phyloP scores from a whole-genome alignment of 1,140 invertebrate species.

The Macrostomum lignano region DNA sequence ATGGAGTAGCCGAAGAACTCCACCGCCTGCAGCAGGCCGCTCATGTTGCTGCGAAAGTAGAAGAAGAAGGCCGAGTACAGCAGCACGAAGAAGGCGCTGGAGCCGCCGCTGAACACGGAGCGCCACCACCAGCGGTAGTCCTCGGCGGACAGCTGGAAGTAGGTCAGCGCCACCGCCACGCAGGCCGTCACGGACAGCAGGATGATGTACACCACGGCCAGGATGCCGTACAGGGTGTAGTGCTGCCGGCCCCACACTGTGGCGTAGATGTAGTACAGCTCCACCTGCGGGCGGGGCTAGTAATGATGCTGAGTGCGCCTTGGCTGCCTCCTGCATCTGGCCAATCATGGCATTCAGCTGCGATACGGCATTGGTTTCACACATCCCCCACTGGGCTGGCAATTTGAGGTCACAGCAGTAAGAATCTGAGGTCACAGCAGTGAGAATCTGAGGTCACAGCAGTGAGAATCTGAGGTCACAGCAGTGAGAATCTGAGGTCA shows the following conservation, averaged over 20 bases:
- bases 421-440: too few relatives aligned
- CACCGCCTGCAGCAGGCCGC: slow-evolving; percentile 29
- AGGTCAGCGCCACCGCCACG: slow-evolving; percentile 31
- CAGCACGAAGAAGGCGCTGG: slow-evolving; percentile 31
- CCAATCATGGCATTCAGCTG: too few relatives aligned
- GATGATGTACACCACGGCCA: slow-evolving; percentile 31
- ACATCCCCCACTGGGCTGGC: too few relatives aligned
- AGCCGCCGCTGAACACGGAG: slow-evolving; percentile 30
- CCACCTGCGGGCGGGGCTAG: too few relatives aligned
- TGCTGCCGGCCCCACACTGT: slow-evolving; percentile 33
- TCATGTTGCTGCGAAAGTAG: slow-evolving; percentile 32
- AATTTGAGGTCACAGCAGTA: too few relatives aligned
- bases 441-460: too few relatives aligned
- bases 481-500: too few relatives aligned
- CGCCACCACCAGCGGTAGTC: slow-evolving; percentile 35
- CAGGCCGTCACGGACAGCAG: slow-evolving; percentile 31
- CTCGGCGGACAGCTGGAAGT: slow-evolving; percentile 31
- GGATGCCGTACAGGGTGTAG: slow-evolving; percentile 30
- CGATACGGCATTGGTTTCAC: too few relatives aligned
- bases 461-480: too few relatives aligned
- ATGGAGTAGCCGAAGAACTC: slow-evolving; percentile 32
- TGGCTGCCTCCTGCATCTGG: too few relatives aligned
- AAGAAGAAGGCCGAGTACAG: slow-evolving; percentile 32
- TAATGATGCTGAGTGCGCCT: too few relatives aligned
- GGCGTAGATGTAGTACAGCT: slow-evolving; percentile 33